Conservation (phyloP, 2,797 vertebrate genomes). For the Sebastes ruberrimus region DNA sequence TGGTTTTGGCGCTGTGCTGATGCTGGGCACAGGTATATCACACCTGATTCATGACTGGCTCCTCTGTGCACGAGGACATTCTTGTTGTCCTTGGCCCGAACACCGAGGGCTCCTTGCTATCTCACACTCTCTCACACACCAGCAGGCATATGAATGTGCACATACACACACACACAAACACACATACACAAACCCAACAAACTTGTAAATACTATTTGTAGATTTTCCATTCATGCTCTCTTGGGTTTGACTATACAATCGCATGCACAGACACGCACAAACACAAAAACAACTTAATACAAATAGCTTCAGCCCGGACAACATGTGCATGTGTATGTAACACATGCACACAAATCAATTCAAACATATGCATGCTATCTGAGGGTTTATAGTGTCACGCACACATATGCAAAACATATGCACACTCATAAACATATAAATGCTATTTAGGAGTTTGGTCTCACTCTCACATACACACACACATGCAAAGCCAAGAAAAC, state of each 20-base stretch:
- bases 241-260: slow-evolving; percentile 8
- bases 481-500: not conserved
- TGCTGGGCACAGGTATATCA: slow-evolving; percentile 80
- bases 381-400: slow-evolving; percentile 13
- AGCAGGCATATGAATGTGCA: not conserved
- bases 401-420: slow-evolving; percentile 49
- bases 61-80: slow-evolving; percentile 76
- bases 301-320: not conserved
- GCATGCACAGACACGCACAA: slow-evolving; percentile 5
- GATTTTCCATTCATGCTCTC: slow-evolving; percentile 27
- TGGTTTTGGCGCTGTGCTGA: slow-evolving; percentile 77
- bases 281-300: not conserved
- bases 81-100: slow-evolving; percentile 78
- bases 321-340: not conserved
- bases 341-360: slow-evolving; percentile 16
- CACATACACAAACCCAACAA: not conserved
- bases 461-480: slow-evolving; percentile 2
- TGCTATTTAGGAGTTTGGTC: slow-evolving; percentile 35
- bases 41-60: slow-evolving; percentile 85
- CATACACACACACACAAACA: not conserved
- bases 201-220: slow-evolving; percentile 45
- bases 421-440: slow-evolving; percentile 29
- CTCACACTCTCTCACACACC: slow-evolving; percentile 45
- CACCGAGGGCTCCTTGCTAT: slow-evolving; percentile 54
- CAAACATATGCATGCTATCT: slow-evolving; percentile 1